A percentile compares a stretch with the other conserved stretches of the same genome.
These are phyloP conservation scores for Callocephalon fimbriatum DNA, from an alignment of 2,113 vertebrate genomes.

Conservation along the genomic window DNA sequence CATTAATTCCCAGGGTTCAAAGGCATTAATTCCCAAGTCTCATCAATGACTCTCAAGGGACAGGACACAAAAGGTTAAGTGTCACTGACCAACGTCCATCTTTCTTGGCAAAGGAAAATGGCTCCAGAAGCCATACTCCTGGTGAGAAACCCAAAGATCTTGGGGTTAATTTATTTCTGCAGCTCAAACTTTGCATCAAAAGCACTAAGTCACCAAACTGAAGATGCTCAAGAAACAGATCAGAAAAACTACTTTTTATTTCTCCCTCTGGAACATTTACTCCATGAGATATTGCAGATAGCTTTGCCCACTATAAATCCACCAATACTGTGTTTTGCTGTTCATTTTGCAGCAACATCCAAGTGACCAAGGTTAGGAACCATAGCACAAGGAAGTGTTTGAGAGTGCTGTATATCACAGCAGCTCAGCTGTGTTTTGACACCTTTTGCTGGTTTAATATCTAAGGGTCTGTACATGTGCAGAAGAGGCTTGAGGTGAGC, in stretches of 20 bases:
- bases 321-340: not conserved
- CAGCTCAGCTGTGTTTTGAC: not conserved
- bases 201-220: too few species aligned
- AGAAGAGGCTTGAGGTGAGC: not conserved
- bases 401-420: not conserved
- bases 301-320: not conserved
- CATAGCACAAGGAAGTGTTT: not conserved
- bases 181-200: not conserved
- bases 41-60: not conserved
- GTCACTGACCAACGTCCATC: not conserved
- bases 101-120: not conserved
- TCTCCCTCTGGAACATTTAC: not conserved
- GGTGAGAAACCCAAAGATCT: not conserved
- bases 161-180: not conserved
- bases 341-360: not conserved
- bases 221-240: not conserved
- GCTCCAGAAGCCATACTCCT: not conserved
- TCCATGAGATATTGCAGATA: not conserved
- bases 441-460: not conserved
- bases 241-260: not conserved
- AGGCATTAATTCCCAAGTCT: slow-evolving; percentile 9
- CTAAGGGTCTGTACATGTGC: not conserved
- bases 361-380: not conserved
- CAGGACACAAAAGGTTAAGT: not conserved
- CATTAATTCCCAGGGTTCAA: slow-evolving; percentile 14